A percentile compares a stretch with the other conserved stretches of the same genome.
Conservation (phyloP, 2,797 vertebrate species). For the Megalops cyprinoides region DNA sequence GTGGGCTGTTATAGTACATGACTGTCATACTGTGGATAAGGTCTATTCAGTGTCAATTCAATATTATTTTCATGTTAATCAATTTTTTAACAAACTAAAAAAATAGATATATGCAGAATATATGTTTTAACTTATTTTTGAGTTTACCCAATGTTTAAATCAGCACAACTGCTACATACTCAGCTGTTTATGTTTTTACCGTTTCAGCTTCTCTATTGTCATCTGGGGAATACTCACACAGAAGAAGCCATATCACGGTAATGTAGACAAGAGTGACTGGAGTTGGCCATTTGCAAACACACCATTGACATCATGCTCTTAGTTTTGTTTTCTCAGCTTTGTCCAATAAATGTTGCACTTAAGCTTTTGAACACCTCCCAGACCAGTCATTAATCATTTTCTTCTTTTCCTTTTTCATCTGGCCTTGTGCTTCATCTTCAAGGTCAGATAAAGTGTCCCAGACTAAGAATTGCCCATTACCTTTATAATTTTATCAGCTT, state of each 20-base stretch:
- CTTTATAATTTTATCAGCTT: background rate
- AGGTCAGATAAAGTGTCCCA: background rate
- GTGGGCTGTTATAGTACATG: background rate
- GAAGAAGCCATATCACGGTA: slow-evolving; percentile 96
- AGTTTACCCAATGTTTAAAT: too few species aligned
- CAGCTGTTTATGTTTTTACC: slow-evolving; percentile 8
- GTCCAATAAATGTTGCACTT: too few species aligned
- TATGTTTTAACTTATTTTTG: too few species aligned
- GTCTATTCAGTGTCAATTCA: too few species aligned
- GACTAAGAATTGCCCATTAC: background rate
- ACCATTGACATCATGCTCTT: background rate
- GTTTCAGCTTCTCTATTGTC: slow-evolving; percentile 89
- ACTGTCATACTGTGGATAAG: background rate
- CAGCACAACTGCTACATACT: background rate
- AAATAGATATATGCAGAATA: too few species aligned
- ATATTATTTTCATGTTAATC: too few species aligned
- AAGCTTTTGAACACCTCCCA: too few species aligned
- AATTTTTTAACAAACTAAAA: too few species aligned
- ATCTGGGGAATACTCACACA: slow-evolving; percentile 97
- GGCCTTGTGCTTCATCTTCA: background rate
- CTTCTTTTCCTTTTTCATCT: background rate
- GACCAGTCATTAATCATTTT: background rate
- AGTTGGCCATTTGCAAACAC: background rate
- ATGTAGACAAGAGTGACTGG: slow-evolving; percentile 27
- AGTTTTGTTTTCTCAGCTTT: too few species aligned